Evolutionary conservation across 1,140 invertebrate species (phyloP).

Genomic region (Subanguina moxae): DNA sequence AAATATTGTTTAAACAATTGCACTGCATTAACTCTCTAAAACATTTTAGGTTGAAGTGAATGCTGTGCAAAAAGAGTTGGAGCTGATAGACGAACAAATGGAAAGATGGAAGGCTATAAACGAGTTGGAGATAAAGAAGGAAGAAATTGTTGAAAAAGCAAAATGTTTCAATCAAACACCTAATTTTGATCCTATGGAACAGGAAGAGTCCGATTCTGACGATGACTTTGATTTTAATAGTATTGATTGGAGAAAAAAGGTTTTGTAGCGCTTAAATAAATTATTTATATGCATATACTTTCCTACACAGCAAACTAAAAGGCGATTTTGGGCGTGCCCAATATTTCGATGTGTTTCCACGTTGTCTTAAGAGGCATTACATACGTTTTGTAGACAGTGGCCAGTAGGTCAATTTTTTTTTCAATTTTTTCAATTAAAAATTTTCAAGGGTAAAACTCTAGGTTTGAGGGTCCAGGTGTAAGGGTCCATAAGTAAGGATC

Average conservation of each 20-base stretch:
- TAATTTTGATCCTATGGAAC: constrained; percentile 27
- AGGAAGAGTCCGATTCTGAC: constrained; percentile 14
- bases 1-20: not conserved
- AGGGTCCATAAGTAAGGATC: no score
- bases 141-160: constrained; percentile 19
- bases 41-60: constrained; percentile 20
- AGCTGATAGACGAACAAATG: constrained; percentile 31
- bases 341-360: no score
- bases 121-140: constrained; percentile 30
- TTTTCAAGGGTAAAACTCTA: no score
- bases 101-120: constrained; percentile 30
- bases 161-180: constrained; percentile 15
- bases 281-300: no score
- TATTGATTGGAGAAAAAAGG: constrained; percentile 31
- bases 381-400: no score
- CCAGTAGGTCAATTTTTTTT: no score
- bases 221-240: constrained; percentile 30
- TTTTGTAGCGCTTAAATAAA: constrained; percentile 15
- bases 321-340: no score
- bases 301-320: no score
- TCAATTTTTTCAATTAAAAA: no score
- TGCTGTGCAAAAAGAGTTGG: constrained; percentile 17
- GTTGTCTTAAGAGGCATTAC: no score
- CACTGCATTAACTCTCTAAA: not conserved
- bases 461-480: no score